These are phyloP conservation scores for Geopemphigus sp. DNA, from an alignment of 1,140 invertebrate species.

Conservation along the genomic window DNA sequence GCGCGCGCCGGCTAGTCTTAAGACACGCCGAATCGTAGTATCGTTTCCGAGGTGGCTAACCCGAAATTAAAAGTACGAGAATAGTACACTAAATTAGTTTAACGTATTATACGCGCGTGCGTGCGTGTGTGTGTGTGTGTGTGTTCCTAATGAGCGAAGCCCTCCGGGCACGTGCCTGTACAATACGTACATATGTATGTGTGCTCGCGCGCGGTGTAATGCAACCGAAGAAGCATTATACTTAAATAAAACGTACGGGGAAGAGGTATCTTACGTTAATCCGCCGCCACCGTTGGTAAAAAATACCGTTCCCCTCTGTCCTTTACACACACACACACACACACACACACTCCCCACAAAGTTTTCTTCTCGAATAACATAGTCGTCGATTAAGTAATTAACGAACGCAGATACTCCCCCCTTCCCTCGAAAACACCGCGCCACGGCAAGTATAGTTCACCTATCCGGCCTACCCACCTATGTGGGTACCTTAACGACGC, in stretches of 20 bases:
- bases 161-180: constrained; percentile 3
- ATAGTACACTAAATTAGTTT: background rate
- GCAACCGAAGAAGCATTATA: no score
- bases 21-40: no score
- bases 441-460: no score
- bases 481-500: background rate
- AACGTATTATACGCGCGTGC: background rate
- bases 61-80: constrained; percentile 9
- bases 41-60: constrained; percentile 2
- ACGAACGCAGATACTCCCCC: background rate
- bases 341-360: no score
- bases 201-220: no score
- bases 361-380: background rate
- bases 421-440: background rate
- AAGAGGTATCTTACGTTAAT: background rate
- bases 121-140: background rate
- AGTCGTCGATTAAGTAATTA: background rate
- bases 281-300: background rate
- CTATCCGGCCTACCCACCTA: no score
- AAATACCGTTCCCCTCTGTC: background rate
- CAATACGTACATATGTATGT: no score
- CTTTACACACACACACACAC: no score
- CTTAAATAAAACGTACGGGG: background rate
- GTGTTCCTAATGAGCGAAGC: constrained; percentile 14
- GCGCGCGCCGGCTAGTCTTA: no score